Conservation (phyloP, 2,797 vertebrate species). For the Ptychobarbus kaznakovi region DNA sequence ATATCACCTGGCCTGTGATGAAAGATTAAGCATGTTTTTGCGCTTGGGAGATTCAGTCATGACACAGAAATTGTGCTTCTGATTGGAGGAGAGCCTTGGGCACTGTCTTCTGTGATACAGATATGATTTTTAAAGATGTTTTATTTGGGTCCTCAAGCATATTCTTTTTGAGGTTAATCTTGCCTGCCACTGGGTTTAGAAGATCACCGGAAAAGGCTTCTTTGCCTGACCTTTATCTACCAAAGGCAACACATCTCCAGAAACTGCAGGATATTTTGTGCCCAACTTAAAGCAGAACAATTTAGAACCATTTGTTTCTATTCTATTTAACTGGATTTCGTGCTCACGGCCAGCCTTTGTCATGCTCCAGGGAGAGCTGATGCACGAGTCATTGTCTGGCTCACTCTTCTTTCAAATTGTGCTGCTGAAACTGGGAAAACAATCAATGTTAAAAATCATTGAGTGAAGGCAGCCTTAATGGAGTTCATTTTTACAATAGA, state of each 20-base stretch:
- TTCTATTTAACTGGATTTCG: slow-evolving; percentile 53
- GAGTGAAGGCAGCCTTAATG: slow-evolving; percentile 61
- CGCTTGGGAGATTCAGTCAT: slow-evolving; percentile 34
- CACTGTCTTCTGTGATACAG: slow-evolving; percentile 11
- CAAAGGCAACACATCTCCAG: slow-evolving; percentile 68
- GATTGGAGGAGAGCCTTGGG: slow-evolving; percentile 30
- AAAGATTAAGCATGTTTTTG: slow-evolving; percentile 50
- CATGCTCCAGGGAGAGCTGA: slow-evolving; percentile 55
- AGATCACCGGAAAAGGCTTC: slow-evolving; percentile 53
- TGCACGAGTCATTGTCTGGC: slow-evolving; percentile 20
- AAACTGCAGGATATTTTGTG: slow-evolving; percentile 69
- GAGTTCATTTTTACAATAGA: slow-evolving; percentile 64
- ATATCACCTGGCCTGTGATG: slow-evolving; percentile 33
- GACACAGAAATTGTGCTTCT: slow-evolving; percentile 37
- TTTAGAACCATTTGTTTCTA: slow-evolving; percentile 56
- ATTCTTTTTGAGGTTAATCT: slow-evolving; percentile 22
- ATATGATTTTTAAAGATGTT: slow-evolving; percentile 23
- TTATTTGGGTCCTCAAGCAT: slow-evolving; percentile 32
- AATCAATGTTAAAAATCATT: slow-evolving; percentile 67
- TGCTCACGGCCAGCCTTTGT: slow-evolving; percentile 55
- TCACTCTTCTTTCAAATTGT: slow-evolving; percentile 44
- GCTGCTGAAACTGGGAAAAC: slow-evolving; percentile 60
- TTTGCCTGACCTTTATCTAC: slow-evolving; percentile 72
- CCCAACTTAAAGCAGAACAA: slow-evolving; percentile 66
- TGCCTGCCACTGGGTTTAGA: slow-evolving; percentile 23